Evolutionary conservation across 1,140 invertebrate genomes (phyloP), one percentile per base, ranked within the genome.

Genomic region (Saccostrea cuccullata): DNA sequence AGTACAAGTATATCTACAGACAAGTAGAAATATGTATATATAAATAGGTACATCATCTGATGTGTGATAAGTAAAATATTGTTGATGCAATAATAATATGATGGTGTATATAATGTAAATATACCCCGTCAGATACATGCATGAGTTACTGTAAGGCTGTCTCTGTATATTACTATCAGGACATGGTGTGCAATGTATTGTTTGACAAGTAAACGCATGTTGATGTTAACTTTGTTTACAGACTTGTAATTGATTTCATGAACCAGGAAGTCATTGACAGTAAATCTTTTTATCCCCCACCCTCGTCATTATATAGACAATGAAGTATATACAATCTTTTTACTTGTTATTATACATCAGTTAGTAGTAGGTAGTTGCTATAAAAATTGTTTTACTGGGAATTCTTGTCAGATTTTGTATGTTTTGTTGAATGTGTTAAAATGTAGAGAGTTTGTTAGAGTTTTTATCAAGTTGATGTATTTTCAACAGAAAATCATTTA

Each of bases 131-230:
- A 4, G 70, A 30, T 64, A 47, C 47, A 47, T 47, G 47, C 60
- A 36, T 77, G 70, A 30, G 70, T 77, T 26, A 30, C 15, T 77
- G 70, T 77, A 30, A 77, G 70, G 30, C 26, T 77, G 26, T 13
- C 15, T 15, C 1, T 36, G 30, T 17, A 26, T 5, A 13, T 11
- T 30, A 26, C 15, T 36, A 15, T 15, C 70, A 30, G 70, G 30
- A 77, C 70, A 26, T 30, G 70, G 70, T 77, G 70, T 77, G 26
- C 70, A 77, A 77, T 77, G 23, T 77, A 77, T 77, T 77, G 70
- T 77, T 77, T 77, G 26, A 26, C 23, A 77, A 77, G 70, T 77
- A 77, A 36, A 26, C 36, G 70, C 70, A 77, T 77, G 70, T 77
- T 77, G 70, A 77, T 30, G 26, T 64, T 64, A n/a, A 47, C 5